Percentiles rank a stretch among this genome's conserved stretches.
Conservation (phyloP, 2,888 invertebrate species). For the Punctoribates punctum region DNA sequence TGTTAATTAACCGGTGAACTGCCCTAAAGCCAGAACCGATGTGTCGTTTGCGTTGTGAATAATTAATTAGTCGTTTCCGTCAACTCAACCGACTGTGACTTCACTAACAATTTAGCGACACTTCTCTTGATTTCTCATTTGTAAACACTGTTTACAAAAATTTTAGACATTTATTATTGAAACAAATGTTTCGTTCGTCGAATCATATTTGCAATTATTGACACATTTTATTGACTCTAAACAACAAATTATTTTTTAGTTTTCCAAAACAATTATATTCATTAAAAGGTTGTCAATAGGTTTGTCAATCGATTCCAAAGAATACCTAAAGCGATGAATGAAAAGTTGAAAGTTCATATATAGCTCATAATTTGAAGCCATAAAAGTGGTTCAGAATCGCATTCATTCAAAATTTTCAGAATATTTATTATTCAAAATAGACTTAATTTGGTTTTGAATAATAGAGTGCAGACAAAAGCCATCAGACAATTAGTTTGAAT, state of each 20-base stretch:
- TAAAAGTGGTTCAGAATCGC: too few relatives aligned
- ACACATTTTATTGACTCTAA: too few relatives aligned
- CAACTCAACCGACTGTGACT: conserved; percentile 16
- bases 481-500: conserved; percentile 10
- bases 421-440: not conserved
- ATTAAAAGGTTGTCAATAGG: too few relatives aligned
- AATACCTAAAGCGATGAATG: too few relatives aligned
- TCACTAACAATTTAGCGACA: not conserved
- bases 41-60: not conserved
- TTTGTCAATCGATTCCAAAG: too few relatives aligned
- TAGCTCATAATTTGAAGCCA: too few relatives aligned
- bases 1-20: not conserved
- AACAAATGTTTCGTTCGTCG: too few relatives aligned
- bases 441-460: conserved; percentile 2
- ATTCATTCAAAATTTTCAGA: not conserved
- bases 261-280: too few relatives aligned
- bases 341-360: too few relatives aligned
- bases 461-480: conserved; percentile 4
- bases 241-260: too few relatives aligned
- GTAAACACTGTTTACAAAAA: not conserved
- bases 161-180: not conserved
- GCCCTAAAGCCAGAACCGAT: conserved; percentile 5
- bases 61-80: conserved; percentile 24
- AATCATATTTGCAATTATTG: too few relatives aligned
- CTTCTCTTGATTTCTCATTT: not conserved